phyloP scores from a whole-genome alignment of 2,888 invertebrate genomes.

The Zootermopsis nevadensis region DNA sequence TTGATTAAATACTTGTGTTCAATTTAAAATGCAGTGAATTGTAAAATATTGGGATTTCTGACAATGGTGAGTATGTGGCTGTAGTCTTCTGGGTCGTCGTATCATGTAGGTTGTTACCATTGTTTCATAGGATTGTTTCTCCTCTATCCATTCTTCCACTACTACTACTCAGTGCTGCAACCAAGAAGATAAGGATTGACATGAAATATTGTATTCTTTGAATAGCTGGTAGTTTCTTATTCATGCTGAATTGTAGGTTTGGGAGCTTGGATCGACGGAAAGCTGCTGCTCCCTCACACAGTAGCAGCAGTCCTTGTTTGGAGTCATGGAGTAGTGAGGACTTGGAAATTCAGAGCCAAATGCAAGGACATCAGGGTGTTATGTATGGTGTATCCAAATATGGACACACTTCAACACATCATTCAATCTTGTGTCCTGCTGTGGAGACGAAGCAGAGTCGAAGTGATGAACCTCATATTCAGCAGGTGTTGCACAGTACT shows the following conservation, averaged over 20 bases:
- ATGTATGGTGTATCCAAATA: constrained; percentile 8
- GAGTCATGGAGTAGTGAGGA: constrained; percentile 54
- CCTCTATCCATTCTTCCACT: too few relatives aligned
- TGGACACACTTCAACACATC: not conserved
- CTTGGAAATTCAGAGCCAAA: constrained; percentile 27
- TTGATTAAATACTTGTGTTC: too few relatives aligned
- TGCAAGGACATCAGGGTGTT: constrained; percentile 1
- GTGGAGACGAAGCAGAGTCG: not conserved
- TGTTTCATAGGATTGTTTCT: too few relatives aligned
- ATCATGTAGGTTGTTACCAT: too few relatives aligned
- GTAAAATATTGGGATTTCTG: too few relatives aligned
- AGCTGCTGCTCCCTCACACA: constrained; percentile 45
- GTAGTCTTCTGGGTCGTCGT: too few relatives aligned
- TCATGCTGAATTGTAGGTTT: constrained; percentile 31
- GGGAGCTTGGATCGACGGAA: constrained; percentile 70
- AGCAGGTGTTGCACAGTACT: constrained; percentile 3
- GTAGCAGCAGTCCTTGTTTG: constrained; percentile 51
- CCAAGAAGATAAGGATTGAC: too few relatives aligned
- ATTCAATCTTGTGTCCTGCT: not conserved
- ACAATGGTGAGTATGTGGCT: too few relatives aligned
- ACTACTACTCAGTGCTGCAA: too few relatives aligned
- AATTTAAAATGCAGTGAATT: too few relatives aligned
- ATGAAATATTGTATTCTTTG: not conserved
- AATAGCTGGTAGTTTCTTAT: too few relatives aligned
- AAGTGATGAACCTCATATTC: constrained; percentile 12